Conservation (phyloP, 2,888 invertebrate genomes). For the Hypercompe scribonia region DNA sequence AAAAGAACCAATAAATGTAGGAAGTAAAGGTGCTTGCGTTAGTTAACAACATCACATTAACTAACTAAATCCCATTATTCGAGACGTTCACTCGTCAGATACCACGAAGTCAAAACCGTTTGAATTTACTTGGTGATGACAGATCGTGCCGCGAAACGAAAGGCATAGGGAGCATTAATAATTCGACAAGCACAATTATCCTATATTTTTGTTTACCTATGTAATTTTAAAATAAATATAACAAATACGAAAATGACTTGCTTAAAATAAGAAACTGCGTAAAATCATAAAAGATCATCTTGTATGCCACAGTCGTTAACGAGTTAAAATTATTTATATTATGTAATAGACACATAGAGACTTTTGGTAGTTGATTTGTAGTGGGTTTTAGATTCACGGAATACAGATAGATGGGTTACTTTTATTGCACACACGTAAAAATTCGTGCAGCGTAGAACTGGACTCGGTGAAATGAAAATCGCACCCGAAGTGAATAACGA, state of each 20-base stretch:
- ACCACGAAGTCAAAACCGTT: slow-evolving; percentile 10
- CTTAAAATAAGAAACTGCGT: slow-evolving; percentile 52
- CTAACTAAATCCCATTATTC: slow-evolving; percentile 28
- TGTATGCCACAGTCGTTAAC: slow-evolving; percentile 56
- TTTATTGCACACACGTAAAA: slow-evolving; percentile 47
- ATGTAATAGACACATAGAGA: slow-evolving; percentile 57
- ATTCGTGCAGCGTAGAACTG: slow-evolving; percentile 55
- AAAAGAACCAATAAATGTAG: slow-evolving; percentile 10
- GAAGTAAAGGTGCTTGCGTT: slow-evolving; percentile 14
- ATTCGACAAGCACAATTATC: slow-evolving; percentile 63
- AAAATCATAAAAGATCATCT: slow-evolving; percentile 57
- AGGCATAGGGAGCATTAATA: slow-evolving; percentile 58
- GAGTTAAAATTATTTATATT: slow-evolving; percentile 62
- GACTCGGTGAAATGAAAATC: slow-evolving; percentile 60
- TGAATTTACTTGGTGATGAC: slow-evolving; percentile 9
- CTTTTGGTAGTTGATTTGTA: slow-evolving; percentile 53
- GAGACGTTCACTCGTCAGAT: slow-evolving; percentile 26
- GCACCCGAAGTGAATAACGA: slow-evolving; percentile 65
- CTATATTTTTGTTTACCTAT: slow-evolving; percentile 41
- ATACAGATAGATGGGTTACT: slow-evolving; percentile 61
- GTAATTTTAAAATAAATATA: slow-evolving; percentile 55
- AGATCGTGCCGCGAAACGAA: slow-evolving; percentile 32
- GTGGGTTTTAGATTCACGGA: slow-evolving; percentile 45
- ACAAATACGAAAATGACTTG: slow-evolving; percentile 51
- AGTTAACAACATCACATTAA: slow-evolving; percentile 24